phyloP scores from a whole-genome alignment of 1,140 invertebrate species.

The Stenopsyche tienmushanensis region DNA sequence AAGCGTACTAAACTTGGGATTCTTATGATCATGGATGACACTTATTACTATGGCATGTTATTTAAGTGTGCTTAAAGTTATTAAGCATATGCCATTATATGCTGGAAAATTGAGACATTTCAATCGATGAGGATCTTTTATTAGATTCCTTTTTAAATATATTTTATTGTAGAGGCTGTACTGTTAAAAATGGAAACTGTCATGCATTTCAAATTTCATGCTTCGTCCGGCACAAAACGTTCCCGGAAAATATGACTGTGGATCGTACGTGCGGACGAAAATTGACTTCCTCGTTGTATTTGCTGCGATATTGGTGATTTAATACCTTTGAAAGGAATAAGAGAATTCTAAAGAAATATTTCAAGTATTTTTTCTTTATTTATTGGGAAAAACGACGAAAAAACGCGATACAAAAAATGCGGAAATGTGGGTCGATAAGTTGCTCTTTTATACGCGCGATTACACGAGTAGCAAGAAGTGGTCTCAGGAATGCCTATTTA shows the following conservation, averaged over 20 bases:
- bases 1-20: too few species aligned
- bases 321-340: not conserved
- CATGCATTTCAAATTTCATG: slow-evolving; percentile 3
- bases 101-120: not conserved
- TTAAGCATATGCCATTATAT: not conserved
- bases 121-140: not conserved
- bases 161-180: too few species aligned
- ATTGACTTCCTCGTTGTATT: slow-evolving; percentile 2
- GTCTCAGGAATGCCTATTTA: too few species aligned
- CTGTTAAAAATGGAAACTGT: not conserved
- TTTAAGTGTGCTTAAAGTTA: not conserved
- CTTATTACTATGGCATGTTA: not conserved
- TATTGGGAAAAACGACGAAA: not conserved
- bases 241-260: not conserved
- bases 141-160: not conserved
- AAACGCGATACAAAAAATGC: not conserved
- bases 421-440: not conserved
- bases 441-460: too few species aligned
- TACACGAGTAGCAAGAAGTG: too few species aligned
- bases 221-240: not conserved
- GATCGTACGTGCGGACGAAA: not conserved
- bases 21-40: too few species aligned
- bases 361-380: not conserved
- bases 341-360: not conserved
- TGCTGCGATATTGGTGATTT: not conserved